Percentiles rank a stretch among this genome's conserved stretches.
These are phyloP conservation scores for Masticophis lateralis DNA, from an alignment of 2,797 vertebrate species.

Conservation along the genomic window DNA sequence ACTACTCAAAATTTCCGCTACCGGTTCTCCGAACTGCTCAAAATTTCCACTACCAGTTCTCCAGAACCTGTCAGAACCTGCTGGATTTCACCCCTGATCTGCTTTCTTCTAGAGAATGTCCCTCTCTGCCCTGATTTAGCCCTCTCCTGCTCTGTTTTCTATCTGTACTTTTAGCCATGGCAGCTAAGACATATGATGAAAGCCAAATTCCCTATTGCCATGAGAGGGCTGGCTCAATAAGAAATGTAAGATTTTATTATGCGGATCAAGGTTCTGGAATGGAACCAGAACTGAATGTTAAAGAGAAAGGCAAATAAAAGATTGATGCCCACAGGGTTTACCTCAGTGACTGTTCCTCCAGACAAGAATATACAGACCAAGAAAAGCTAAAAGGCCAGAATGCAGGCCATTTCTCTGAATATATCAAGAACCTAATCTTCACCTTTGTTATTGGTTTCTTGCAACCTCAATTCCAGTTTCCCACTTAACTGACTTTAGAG, in stretches of 20 bases:
- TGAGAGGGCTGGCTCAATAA: not conserved
- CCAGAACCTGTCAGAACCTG: too few relatives aligned
- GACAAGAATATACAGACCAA: not conserved
- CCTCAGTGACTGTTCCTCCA: not conserved
- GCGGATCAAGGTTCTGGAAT: not conserved
- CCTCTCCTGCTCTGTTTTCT: not conserved
- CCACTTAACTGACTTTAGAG: not conserved
- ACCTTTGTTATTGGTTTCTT: not conserved
- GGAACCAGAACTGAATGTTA: not conserved
- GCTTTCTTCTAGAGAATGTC: not conserved
- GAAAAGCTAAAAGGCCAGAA: not conserved
- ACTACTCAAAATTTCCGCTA: too few relatives aligned
- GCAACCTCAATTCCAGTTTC: not conserved
- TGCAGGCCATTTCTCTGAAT: not conserved
- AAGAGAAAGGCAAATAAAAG: not conserved
- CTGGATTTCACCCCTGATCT: too few relatives aligned
- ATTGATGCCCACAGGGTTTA: not conserved
- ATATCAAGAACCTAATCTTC: not conserved
- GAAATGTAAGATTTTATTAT: not conserved
- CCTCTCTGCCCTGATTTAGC: not conserved
- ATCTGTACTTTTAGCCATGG: not conserved
- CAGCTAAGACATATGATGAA: not conserved
- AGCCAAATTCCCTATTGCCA: not conserved
- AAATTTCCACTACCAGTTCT: too few relatives aligned
- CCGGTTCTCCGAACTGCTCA: too few relatives aligned